A percentile compares a stretch with the other conserved stretches of the same genome.
Evolutionary conservation across 2,797 vertebrate species (phyloP).

Genomic region (Arrhamphus sclerolepis): DNA sequence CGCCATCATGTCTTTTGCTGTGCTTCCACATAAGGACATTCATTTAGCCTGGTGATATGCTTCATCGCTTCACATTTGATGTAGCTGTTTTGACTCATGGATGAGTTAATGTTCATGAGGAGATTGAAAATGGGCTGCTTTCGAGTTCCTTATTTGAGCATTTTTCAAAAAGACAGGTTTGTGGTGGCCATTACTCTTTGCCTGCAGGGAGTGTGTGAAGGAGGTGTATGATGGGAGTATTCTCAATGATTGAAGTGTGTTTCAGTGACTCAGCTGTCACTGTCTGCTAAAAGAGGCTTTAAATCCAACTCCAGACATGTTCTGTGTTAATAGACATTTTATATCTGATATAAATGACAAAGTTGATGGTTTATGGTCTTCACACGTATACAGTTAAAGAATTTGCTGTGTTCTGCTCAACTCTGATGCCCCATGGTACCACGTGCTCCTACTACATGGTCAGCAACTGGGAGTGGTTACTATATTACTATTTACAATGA

Average conservation of each 20-base stretch:
- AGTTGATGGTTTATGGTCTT: constrained; percentile 45
- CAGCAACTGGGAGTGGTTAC: neutral
- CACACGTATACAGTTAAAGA: constrained; percentile 2
- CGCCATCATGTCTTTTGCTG: constrained; percentile 6
- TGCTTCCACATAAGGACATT: constrained; percentile 20
- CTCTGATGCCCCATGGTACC: neutral
- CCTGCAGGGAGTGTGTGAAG: constrained; percentile 40
- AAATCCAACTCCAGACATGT: constrained; percentile 51
- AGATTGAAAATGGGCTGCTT: constrained; percentile 47
- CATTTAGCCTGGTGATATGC: constrained; percentile 20
- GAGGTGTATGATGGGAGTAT: constrained; percentile 37
- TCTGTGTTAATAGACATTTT: constrained; percentile 65
- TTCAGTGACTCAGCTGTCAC: constrained; percentile 56
- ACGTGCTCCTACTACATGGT: neutral
- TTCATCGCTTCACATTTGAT: constrained; percentile 34
- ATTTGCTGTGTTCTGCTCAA: neutral
- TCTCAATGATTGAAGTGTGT: constrained; percentile 53
- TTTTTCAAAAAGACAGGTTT: constrained; percentile 73
- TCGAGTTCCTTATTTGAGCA: constrained; percentile 60
- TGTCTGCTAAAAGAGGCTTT: constrained; percentile 45
- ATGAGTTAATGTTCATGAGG: constrained; percentile 53
- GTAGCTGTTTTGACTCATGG: constrained; percentile 38
- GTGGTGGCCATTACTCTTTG: constrained; percentile 65
- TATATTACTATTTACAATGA: no score
- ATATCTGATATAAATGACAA: constrained; percentile 64